Conservation (phyloP, 2,797 vertebrate species). For the Dallia pectoralis region DNA sequence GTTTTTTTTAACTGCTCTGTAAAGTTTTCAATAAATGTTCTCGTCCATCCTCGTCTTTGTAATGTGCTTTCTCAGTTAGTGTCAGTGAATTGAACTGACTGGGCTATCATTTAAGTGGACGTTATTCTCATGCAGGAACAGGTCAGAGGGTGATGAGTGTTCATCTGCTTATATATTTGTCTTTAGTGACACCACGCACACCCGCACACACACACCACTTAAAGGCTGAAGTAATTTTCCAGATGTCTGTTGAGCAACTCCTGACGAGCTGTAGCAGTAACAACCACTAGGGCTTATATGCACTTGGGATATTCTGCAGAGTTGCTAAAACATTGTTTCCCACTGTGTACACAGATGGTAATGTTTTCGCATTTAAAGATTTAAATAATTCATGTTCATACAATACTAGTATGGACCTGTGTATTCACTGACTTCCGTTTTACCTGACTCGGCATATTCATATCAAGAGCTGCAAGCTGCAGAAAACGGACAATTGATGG, state of each 20-base stretch:
- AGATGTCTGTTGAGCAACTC: no score
- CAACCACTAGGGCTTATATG: neutral
- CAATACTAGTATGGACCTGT: neutral
- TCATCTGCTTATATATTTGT: conserved; percentile 13
- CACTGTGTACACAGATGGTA: neutral
- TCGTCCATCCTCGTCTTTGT: conserved; percentile 52
- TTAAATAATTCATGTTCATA: neutral
- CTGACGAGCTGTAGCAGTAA: neutral
- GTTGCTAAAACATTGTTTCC: neutral
- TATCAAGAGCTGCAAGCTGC: neutral
- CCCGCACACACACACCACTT: neutral
- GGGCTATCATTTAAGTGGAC: conserved; percentile 42
- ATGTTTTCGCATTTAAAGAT: neutral
- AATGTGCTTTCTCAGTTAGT: conserved; percentile 36
- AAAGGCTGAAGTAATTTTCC: neutral
- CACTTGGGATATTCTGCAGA: neutral
- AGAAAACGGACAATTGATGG: neutral
- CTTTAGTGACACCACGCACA: neutral
- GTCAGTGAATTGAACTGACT: conserved; percentile 49
- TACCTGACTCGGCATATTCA: neutral
- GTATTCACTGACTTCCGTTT: neutral
- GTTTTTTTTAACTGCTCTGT: neutral
- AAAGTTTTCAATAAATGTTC: conserved; percentile 29
- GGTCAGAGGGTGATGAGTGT: conserved; percentile 19
- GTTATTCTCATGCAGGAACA: conserved; percentile 36